These are phyloP conservation scores for Trogon melanurus DNA, from an alignment of 2,113 vertebrate genomes.

Conservation along the genomic window DNA sequence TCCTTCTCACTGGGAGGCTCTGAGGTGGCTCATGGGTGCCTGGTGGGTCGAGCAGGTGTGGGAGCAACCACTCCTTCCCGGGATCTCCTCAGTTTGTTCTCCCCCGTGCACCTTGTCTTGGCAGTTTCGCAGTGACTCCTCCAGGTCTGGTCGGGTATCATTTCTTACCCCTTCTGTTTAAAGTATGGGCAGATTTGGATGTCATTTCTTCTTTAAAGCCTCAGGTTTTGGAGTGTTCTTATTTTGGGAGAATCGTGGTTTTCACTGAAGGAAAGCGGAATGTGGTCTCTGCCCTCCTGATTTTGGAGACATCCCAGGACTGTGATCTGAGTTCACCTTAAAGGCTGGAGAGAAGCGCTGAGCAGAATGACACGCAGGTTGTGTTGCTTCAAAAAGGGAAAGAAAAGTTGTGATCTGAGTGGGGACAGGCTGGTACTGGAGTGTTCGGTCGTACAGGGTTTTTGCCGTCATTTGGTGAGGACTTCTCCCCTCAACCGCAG, in stretches of 20 bases:
- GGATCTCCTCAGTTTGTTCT: neutral
- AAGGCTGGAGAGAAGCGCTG: neutral
- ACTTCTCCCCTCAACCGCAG: neutral
- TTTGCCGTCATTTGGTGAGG: fast-evolving
- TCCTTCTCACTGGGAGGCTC: neutral
- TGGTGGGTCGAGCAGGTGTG: fast-evolving
- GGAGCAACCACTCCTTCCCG: neutral
- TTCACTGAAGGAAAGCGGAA: neutral
- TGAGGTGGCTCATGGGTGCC: fast-evolving
- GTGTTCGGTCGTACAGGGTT: neutral
- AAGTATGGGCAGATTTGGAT: neutral
- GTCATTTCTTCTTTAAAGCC: neutral
- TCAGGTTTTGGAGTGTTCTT: neutral
- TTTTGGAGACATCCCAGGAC: neutral
- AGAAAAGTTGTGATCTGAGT: neutral
- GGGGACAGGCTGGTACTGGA: fast-evolving
- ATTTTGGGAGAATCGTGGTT: neutral
- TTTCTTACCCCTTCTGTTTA: neutral
- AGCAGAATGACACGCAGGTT: neutral
- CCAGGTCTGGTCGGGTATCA: neutral
- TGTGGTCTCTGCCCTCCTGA: neutral
- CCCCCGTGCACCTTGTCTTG: fast-evolving
- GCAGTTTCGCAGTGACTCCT: neutral
- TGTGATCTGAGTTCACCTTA: fast-evolving
- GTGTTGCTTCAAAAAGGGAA: neutral